A percentile compares a stretch with the other conserved stretches of the same genome.
Conservation (phyloP, 2,113 vertebrate species). For the Burhinus oedicnemus region DNA sequence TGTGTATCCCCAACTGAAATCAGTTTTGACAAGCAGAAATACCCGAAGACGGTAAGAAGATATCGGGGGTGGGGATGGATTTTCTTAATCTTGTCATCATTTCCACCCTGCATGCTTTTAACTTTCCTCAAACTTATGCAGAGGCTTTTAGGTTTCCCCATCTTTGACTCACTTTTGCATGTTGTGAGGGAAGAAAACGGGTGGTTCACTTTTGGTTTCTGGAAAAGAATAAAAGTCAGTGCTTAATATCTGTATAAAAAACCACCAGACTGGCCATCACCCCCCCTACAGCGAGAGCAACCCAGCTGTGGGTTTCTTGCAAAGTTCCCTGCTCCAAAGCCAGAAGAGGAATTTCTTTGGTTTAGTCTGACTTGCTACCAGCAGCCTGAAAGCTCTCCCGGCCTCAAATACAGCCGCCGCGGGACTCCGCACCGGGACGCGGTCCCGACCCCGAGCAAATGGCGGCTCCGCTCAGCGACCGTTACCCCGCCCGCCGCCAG, state of each 20-base stretch:
- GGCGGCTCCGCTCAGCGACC: accelerated
- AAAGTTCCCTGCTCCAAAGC: not conserved
- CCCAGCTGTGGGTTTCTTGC: not conserved
- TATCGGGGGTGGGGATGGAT: too few relatives aligned
- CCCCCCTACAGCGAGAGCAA: not conserved
- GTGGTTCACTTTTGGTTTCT: not conserved
- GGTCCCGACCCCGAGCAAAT: accelerated
- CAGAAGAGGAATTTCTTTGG: too few relatives aligned
- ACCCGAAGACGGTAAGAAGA: not conserved
- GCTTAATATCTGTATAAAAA: not conserved
- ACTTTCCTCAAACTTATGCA: not conserved
- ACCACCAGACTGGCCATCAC: too few relatives aligned
- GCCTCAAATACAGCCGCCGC: accelerated
- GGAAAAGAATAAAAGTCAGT: not conserved
- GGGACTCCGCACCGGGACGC: accelerated
- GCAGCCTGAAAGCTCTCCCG: accelerated
- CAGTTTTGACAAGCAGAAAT: not conserved
- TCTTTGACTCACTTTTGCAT: not conserved
- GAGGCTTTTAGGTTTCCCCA: not conserved
- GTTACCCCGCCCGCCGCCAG: too few relatives aligned
- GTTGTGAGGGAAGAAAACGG: accelerated
- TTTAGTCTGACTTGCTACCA: not conserved
- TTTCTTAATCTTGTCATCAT: not conserved
- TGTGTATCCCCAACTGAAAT: not conserved
- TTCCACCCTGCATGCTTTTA: not conserved